These are phyloP conservation scores for Reinhardtius hippoglossoides DNA, from an alignment of 2,113 vertebrate species.

Conservation along the genomic window DNA sequence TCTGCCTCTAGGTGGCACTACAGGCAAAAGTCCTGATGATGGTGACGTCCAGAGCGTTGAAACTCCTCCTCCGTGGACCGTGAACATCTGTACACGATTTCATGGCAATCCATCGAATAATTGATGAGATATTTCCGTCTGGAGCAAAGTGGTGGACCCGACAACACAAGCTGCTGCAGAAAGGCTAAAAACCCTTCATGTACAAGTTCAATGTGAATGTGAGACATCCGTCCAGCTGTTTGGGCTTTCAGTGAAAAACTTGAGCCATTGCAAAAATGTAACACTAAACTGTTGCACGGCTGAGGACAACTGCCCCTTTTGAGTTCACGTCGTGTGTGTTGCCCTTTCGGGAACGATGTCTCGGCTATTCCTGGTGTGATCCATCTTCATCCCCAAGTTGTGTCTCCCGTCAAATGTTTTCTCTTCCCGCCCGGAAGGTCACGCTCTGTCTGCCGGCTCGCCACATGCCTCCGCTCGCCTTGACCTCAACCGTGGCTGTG, in stretches of 20 bases:
- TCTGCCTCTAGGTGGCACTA: no score
- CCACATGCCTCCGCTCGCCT: slow-evolving; percentile 16
- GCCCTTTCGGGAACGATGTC: slow-evolving; percentile 36
- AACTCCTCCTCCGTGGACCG: no score
- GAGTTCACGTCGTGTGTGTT: slow-evolving; percentile 5
- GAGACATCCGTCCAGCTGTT: neutral
- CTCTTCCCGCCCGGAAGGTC: slow-evolving; percentile 33
- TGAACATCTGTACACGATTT: no score
- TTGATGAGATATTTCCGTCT: no score
- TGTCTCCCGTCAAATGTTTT: slow-evolving; percentile 45
- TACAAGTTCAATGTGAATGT: no score
- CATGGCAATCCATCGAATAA: no score
- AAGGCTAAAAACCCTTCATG: no score
- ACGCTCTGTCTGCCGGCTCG: slow-evolving; percentile 28
- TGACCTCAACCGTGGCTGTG: slow-evolving; percentile 34
- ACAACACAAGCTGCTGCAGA: no score
- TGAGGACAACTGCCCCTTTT: slow-evolving; percentile 39
- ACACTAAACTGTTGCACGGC: slow-evolving; percentile 37
- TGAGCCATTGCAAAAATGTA: slow-evolving; percentile 44
- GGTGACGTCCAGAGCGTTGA: no score
- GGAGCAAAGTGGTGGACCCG: no score
- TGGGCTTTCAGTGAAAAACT: slow-evolving; percentile 1
- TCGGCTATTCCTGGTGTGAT: slow-evolving; percentile 44
- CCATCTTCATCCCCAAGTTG: slow-evolving; percentile 44
- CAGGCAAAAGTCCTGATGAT: no score